Evolutionary conservation across 2,888 invertebrate genomes (phyloP), one percentile per base, ranked within the genome.

Genomic region (Napeogenes inachia): DNA sequence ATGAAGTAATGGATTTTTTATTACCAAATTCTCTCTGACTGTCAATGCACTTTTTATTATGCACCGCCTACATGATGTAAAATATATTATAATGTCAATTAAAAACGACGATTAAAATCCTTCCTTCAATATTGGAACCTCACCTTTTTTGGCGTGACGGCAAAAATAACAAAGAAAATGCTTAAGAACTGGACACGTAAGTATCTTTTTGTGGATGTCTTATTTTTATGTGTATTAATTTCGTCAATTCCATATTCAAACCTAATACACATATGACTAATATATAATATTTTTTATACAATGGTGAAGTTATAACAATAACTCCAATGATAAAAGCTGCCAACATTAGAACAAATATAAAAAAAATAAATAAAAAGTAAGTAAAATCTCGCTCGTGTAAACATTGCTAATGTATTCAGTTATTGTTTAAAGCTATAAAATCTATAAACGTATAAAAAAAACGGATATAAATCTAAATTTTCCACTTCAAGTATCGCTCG

Each of bases 31-130:
- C 21, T 30, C n/a, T 42, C 35, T 45, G 42, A 32, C 45, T 32
- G 75, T 75, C 78, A 76, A 75, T 67, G 77, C 68, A 70, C 76
- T 69, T 68, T 64, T 64, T 66, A 21, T 68, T 70, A 71, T 70
- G 68, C 62, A 58, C 67, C 69, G 65, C 72, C 71, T 63, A 70
- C 68, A 63, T 42, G 61, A 58, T 69, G 61, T 64, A 59, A 72
- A 72, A 71, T 72, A 71, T 73, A 71, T 70, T 68, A 66, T 69
- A 71, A 71, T 70, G 67, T 61, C 67, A 66, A 70, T 67, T 71
- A 70, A 70, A 67, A 21, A 47, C 57, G 57, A 46, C 46, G 64
- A 62, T 60, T 62, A 59, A 55, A 60, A 62, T n/a, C 54, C 38
- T 62, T 55, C 21, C 21, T 58, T 59, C 46, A 45, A 35, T 60